A percentile compares a stretch with the other conserved stretches of the same genome.
phyloP scores from a whole-genome alignment of 1,140 invertebrate species.

The Papilio glaucus region DNA sequence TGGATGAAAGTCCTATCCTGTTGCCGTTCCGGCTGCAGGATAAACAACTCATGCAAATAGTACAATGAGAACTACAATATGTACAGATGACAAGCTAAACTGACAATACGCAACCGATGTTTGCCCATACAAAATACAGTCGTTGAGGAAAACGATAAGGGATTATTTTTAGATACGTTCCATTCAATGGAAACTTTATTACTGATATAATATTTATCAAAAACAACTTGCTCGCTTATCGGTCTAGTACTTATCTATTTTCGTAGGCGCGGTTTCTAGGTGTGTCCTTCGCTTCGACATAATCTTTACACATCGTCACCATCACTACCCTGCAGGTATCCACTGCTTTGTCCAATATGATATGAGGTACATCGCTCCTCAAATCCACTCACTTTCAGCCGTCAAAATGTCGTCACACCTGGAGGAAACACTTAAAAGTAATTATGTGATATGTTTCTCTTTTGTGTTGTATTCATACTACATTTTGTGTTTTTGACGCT shows the following conservation, averaged over 20 bases:
- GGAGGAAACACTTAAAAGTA: no score
- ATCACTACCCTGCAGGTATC: no score
- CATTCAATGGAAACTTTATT: conserved; percentile 31
- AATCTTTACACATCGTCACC: background rate
- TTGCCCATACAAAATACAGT: conserved; percentile 9
- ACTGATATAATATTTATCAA: conserved; percentile 2
- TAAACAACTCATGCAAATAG: background rate
- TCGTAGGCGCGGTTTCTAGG: conserved; percentile 5
- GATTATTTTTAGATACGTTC: conserved; percentile 21
- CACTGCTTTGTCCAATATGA: no score
- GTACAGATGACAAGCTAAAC: conserved; percentile 5
- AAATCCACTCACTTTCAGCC: no score
- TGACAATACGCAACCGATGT: background rate
- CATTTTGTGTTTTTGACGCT: no score
- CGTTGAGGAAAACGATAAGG: conserved; percentile 28
- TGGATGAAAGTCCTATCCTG: background rate
- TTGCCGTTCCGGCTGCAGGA: no score
- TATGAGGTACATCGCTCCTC: no score
- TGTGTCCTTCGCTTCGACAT: background rate
- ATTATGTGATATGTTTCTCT: no score
- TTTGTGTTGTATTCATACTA: no score
- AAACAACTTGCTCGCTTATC: background rate
- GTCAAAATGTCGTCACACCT: no score
- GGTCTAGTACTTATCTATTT: background rate
- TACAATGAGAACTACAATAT: background rate